A percentile compares a stretch with the other conserved stretches of the same genome.
These are phyloP conservation scores for Tauraco erythrolophus DNA, from an alignment of 2,113 vertebrate species.

Conservation along the genomic window DNA sequence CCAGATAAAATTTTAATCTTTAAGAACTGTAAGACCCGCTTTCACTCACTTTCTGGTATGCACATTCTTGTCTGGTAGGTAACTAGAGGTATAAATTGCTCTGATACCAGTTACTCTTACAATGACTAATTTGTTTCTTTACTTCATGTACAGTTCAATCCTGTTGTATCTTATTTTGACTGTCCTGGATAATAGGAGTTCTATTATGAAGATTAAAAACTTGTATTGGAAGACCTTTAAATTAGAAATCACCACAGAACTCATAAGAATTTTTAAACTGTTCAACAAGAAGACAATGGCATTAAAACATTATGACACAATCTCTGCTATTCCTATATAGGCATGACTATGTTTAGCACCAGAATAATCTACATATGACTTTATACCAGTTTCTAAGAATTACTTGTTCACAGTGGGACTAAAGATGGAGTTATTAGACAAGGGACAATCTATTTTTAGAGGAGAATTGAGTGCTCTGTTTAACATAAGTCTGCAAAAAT, in stretches of 20 bases:
- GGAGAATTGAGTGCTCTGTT: constrained; percentile 22
- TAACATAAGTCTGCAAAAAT: constrained; percentile 15
- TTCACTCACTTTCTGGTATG: background rate
- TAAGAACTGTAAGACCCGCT: background rate
- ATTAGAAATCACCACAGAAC: background rate
- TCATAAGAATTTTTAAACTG: background rate
- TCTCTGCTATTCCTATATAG: background rate
- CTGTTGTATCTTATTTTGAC: background rate
- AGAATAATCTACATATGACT: background rate
- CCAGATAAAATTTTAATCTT: background rate
- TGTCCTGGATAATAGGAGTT: background rate
- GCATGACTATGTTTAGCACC: background rate
- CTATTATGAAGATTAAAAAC: background rate
- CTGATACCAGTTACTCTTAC: background rate
- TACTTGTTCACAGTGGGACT: background rate
- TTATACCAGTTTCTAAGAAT: constrained; percentile 11
- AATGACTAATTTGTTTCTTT: background rate
- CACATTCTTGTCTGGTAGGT: background rate
- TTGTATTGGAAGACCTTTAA: background rate
- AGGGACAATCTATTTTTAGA: constrained; percentile 50
- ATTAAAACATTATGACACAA: background rate
- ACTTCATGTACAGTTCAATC: background rate
- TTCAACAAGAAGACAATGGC: background rate
- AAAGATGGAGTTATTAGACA: constrained; percentile 10
- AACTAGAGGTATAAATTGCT: background rate